Percentiles rank a stretch among this genome's conserved stretches.
phyloP scores from a whole-genome alignment of 1,140 invertebrate species.

The Drosophila sucinea region DNA sequence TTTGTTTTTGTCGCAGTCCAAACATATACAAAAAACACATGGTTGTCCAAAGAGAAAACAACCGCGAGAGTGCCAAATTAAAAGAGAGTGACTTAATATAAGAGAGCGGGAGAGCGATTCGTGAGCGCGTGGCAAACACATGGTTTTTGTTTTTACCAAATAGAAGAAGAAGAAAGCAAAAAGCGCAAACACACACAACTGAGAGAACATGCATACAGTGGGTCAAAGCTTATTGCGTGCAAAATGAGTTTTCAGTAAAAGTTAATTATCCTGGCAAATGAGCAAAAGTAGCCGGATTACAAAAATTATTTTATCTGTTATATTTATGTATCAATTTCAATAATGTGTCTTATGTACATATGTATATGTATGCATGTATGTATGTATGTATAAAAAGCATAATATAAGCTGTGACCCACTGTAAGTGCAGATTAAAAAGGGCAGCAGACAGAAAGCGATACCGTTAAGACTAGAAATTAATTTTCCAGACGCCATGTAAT shows the following conservation, averaged over 20 bases:
- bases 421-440: background rate
- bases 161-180: constrained; percentile 30
- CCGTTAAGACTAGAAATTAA: background rate
- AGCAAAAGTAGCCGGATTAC: no score
- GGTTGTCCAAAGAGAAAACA: constrained; percentile 17
- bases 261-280: no score
- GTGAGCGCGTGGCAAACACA: constrained; percentile 77
- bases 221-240: constrained; percentile 24
- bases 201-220: constrained; percentile 61
- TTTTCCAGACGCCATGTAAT: background rate
- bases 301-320: no score
- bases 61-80: background rate
- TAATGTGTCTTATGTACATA: background rate
- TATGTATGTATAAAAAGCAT: background rate
- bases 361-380: background rate
- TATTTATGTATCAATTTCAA: no score
- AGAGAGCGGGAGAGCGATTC: constrained; percentile 17
- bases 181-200: constrained; percentile 9
- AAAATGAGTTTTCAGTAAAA: constrained; percentile 12
- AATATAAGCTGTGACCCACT: background rate
- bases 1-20: constrained; percentile 18
- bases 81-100: constrained; percentile 12
- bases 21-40: constrained; percentile 41
- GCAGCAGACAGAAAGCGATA: background rate
- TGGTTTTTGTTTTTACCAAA: constrained; percentile 80